Evolutionary conservation across 2,797 vertebrate genomes (phyloP), one percentile per base, ranked within the genome.

Genomic region (Tadarida brasiliensis): DNA sequence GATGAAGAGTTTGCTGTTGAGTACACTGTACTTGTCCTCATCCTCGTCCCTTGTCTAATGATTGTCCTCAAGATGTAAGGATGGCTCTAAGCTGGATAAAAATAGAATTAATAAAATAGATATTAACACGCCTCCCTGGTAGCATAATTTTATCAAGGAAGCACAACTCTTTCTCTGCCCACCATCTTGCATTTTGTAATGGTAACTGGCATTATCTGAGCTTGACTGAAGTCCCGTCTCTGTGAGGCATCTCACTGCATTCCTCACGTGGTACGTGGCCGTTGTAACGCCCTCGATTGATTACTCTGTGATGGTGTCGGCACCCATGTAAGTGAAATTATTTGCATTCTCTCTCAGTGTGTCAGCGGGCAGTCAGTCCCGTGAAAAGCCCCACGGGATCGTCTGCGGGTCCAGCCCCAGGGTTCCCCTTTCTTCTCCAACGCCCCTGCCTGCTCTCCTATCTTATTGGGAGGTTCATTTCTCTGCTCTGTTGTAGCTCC

Each of bases 61-160:
- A 84, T 77, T 11, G 63, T 82, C 82, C 65, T 82, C 30, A 5
- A 93, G 88, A 57, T 80, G 2, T 3, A 68, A 90, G 30, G 19
- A 33, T 30, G 59, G 63, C 51, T 61, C 59, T 71, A 33, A 47
- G 15, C 56, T 11, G n/a, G 70, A 78, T 82, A 86, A 94, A 91
- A 92, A 67, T 59, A 65, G 87, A 59, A 82, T 86, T 65, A 92
- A 10, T 44, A 44, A 44, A n/a, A n/a, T n/a, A 65, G 87, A 59
- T 78, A 82, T 88, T 65, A 92, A 10, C 0, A 1, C 35, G 20
- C 39, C 26, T 65, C 63, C 7, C 16, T 56, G 67, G 63, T 1
- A 61, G 35, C 63, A 39, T 22, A 7, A 1, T 28, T 49, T 70
- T 77, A 57, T 61, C 61, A 30, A 90, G 61, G 56, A 54, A 57